phyloP scores from a whole-genome alignment of 2,113 vertebrate genomes.

The Phoenicopterus ruber region DNA sequence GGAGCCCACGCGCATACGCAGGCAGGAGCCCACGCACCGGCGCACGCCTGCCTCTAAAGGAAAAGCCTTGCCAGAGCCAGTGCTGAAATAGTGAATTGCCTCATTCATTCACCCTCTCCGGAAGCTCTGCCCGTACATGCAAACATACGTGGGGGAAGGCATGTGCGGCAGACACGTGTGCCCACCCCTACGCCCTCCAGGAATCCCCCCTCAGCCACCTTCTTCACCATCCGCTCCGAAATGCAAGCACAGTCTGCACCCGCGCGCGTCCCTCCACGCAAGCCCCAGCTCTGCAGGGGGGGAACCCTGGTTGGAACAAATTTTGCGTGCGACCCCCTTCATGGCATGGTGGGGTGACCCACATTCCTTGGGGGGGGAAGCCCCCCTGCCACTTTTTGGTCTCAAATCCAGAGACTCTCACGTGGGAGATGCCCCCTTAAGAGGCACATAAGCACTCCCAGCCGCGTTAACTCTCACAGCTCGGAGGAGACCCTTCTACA shows the following conservation, averaged over 20 bases:
- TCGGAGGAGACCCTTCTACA: neutral
- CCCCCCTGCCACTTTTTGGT: neutral
- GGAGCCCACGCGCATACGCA: constrained; percentile 59
- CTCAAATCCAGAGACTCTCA: neutral
- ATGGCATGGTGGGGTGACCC: accelerated
- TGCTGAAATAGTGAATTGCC: constrained; percentile 58
- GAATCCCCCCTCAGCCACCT: neutral
- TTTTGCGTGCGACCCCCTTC: accelerated
- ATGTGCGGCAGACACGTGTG: neutral
- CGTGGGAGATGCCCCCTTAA: accelerated
- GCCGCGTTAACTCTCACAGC: accelerated
- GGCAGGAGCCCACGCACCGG: constrained; percentile 35
- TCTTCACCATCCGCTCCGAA: neutral
- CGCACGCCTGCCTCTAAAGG: constrained; percentile 40
- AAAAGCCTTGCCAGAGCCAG: constrained; percentile 10
- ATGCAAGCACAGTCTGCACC: neutral
- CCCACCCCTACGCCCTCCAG: neutral
- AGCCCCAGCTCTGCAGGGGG: neutral
- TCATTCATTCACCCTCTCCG: constrained; percentile 58
- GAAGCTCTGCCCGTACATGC: constrained; percentile 33
- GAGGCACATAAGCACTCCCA: neutral
- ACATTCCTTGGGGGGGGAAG: accelerated
- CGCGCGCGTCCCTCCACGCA: accelerated
- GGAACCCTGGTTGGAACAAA: neutral
- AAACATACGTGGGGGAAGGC: neutral